Percentiles rank a stretch among this genome's conserved stretches.
Conservation (phyloP, 2,888 invertebrate species). For the Itoplectis maculator region DNA sequence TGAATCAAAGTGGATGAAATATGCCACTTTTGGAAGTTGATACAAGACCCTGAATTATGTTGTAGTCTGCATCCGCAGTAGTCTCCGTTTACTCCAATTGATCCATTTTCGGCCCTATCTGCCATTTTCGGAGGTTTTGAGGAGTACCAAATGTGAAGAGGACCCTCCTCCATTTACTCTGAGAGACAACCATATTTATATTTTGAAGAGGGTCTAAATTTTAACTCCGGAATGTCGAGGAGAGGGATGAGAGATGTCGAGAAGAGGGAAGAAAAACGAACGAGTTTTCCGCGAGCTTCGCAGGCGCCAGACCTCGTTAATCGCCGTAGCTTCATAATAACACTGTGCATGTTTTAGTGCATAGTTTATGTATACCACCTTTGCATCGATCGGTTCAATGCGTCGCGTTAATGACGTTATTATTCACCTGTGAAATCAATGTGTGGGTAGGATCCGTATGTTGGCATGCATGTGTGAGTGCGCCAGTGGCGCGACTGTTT, state of each 20-base stretch:
- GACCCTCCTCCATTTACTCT: too few relatives aligned
- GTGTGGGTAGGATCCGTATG: conserved; percentile 32
- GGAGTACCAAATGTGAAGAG: too few relatives aligned
- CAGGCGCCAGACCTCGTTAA: conserved; percentile 60
- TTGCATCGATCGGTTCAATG: conserved; percentile 65
- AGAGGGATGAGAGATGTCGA: conserved; percentile 26
- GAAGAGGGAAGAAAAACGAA: conserved; percentile 36
- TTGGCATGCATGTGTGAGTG: conserved; percentile 19
- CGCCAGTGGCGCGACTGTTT: background rate
- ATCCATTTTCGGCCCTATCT: too few relatives aligned
- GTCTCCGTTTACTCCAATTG: too few relatives aligned
- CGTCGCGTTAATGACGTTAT: conserved; percentile 59
- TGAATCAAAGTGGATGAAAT: too few relatives aligned
- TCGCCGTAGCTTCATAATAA: conserved; percentile 74
- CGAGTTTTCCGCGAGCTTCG: conserved; percentile 23
- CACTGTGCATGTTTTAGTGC: conserved; percentile 84
- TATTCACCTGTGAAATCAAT: conserved; percentile 38
- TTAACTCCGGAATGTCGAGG: too few relatives aligned
- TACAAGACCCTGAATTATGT: too few relatives aligned
- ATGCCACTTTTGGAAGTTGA: too few relatives aligned
- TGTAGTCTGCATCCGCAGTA: too few relatives aligned
- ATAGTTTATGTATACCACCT: conserved; percentile 75
- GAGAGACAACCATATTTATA: too few relatives aligned
- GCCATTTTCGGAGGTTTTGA: too few relatives aligned
- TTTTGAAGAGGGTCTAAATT: too few relatives aligned